A percentile compares a stretch with the other conserved stretches of the same genome.
These are phyloP conservation scores for Drosophila grimshawi DNA, from an alignment of 1,140 invertebrate genomes.

Conservation along the genomic window DNA sequence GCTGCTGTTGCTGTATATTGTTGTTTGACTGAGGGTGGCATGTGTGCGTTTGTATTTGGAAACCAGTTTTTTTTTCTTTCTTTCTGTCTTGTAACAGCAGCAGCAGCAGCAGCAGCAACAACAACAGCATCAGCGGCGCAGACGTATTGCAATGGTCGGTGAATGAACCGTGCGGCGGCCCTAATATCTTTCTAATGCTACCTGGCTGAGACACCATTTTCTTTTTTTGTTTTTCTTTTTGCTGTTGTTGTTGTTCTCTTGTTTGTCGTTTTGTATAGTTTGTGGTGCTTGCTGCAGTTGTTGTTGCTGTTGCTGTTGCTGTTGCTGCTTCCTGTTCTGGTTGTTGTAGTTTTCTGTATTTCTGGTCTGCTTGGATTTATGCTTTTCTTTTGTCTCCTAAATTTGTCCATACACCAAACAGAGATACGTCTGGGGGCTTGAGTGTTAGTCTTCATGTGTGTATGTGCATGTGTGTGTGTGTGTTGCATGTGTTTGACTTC, in stretches of 20 bases:
- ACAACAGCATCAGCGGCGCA: conserved; percentile 56
- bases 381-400: conserved; percentile 76
- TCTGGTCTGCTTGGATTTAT: conserved; percentile 75
- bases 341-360: conserved; percentile 40
- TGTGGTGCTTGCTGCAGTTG: conserved; percentile 45
- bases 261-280: conserved; percentile 44
- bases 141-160: conserved; percentile 80
- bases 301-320: conserved; percentile 26
- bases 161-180: conserved; percentile 74
- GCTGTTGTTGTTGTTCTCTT: conserved; percentile 30
- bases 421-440: conserved; percentile 44
- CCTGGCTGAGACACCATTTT: conserved; percentile 78
- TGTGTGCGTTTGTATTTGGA: conserved; percentile 53
- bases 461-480: conserved; percentile 43
- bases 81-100: conserved; percentile 49
- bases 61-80: conserved; percentile 65
- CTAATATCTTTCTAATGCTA: conserved; percentile 74
- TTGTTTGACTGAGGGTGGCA: conserved; percentile 70
- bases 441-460: conserved; percentile 7
- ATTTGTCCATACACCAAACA: conserved; percentile 61
- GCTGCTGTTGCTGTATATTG: conserved; percentile 44
- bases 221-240: conserved; percentile 69
- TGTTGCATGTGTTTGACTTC: conserved; percentile 68
- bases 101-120: conserved; percentile 47
- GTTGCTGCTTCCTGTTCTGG: conserved; percentile 59